Percentiles rank a stretch among this genome's conserved stretches.
phyloP scores from a whole-genome alignment of 2,797 vertebrate genomes.

The Luscinia luscinia region DNA sequence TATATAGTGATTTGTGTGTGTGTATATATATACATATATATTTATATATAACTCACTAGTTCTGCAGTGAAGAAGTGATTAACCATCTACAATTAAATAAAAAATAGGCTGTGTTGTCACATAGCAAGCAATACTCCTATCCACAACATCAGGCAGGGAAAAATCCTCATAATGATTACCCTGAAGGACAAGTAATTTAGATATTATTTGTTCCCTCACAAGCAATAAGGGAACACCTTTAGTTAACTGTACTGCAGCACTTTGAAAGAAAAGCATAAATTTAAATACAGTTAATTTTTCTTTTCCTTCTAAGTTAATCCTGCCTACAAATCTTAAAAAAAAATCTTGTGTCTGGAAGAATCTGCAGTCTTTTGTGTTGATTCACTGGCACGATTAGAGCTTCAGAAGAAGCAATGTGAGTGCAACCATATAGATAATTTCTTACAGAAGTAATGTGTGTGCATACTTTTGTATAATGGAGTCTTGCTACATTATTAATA shows the following conservation, averaged over 20 bases:
- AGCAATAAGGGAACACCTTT: background rate
- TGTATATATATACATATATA: accelerated
- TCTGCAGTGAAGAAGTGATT: background rate
- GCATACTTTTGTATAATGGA: background rate
- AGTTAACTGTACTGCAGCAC: background rate
- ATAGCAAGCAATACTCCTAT: background rate
- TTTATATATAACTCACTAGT: background rate
- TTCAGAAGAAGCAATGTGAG: background rate
- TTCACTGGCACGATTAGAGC: background rate
- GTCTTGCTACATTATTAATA: background rate
- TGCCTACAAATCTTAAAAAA: background rate
- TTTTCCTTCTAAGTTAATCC: background rate
- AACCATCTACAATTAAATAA: background rate
- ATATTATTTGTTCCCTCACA: background rate
- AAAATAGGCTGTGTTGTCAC: background rate
- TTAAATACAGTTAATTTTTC: background rate
- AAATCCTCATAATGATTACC: background rate
- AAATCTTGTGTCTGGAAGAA: background rate
- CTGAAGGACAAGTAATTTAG: background rate
- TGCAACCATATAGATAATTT: background rate
- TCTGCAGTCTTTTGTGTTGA: background rate
- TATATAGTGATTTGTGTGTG: background rate
- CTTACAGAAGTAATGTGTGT: background rate
- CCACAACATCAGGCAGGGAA: background rate
- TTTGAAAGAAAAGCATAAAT: background rate